Conservation (phyloP, 2,888 invertebrate species). For the Malachius bipustulatus region DNA sequence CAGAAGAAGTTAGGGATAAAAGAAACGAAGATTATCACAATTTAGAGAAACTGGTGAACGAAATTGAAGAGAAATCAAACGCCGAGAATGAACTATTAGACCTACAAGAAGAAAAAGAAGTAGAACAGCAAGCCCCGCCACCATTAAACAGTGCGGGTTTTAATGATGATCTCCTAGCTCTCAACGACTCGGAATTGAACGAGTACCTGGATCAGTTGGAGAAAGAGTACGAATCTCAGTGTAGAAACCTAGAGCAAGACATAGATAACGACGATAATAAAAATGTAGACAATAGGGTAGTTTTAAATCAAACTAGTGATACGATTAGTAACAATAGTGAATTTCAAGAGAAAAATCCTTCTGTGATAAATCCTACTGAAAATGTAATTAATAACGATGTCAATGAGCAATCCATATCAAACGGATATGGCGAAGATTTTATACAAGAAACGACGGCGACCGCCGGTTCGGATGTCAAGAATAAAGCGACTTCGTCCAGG, state of each 20-base stretch:
- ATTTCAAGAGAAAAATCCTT: constrained; percentile 4
- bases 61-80: constrained; percentile 7
- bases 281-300: constrained; percentile 16
- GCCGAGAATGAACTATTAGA: not conserved
- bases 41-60: not conserved
- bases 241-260: constrained; percentile 6
- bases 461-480: too few species aligned
- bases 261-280: constrained; percentile 8
- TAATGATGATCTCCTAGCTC: constrained; percentile 25
- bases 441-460: too few species aligned
- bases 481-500: too few species aligned
- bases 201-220: constrained; percentile 33
- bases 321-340: constrained; percentile 16
- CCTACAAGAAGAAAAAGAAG: constrained; percentile 5
- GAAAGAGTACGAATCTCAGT: constrained; percentile 23
- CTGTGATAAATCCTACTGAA: not conserved
- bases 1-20: constrained; percentile 3
- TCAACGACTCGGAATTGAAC: constrained; percentile 33
- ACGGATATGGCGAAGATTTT: too few species aligned
- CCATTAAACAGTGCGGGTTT: constrained; percentile 24
- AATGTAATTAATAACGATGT: constrained; percentile 1
- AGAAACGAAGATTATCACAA: not conserved
- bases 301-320: constrained; percentile 20
- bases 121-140: constrained; percentile 7
- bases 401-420: too few species aligned